Conservation (phyloP, 2,888 invertebrate genomes). For the Zaprionus bogoriensis region DNA sequence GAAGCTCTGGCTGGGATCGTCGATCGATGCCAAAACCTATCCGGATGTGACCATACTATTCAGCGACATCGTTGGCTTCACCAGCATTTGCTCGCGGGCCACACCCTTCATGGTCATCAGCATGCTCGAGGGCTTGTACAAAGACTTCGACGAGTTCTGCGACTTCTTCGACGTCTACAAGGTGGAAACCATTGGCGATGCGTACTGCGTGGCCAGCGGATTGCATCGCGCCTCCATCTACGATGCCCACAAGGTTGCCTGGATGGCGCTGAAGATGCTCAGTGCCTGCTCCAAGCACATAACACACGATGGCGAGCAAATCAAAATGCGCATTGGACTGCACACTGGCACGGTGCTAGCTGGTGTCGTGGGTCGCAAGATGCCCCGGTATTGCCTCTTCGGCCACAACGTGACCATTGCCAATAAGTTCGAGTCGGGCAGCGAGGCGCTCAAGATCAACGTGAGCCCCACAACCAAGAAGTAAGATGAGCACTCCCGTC, state of each 20-base stretch:
- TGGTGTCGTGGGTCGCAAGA: constrained; percentile 95
- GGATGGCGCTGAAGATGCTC: constrained; percentile 98
- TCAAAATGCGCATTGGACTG: constrained; percentile 96
- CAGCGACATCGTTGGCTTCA: constrained; percentile 98
- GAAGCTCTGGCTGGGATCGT: constrained; percentile 95
- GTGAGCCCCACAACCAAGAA: constrained; percentile 95
- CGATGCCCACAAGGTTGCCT: constrained; percentile 96
- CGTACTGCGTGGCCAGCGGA: constrained; percentile 97
- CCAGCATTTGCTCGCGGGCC: constrained; percentile 96
- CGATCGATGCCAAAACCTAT: constrained; percentile 95
- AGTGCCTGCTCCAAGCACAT: constrained; percentile 93
- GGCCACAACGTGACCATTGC: constrained; percentile 97
- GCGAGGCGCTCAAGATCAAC: constrained; percentile 94
- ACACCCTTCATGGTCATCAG: constrained; percentile 98
- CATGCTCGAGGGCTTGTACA: constrained; percentile 96
- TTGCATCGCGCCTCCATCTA: constrained; percentile 92
- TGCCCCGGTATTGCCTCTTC: constrained; percentile 93
- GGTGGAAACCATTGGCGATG: constrained; percentile 98
- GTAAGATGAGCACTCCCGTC: constrained; percentile 86
- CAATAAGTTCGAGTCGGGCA: constrained; percentile 97
- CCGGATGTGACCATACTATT: constrained; percentile 97
- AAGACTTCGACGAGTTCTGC: constrained; percentile 95
- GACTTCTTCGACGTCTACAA: constrained; percentile 97
- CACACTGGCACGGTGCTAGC: constrained; percentile 97
- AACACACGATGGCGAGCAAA: constrained; percentile 95